Conservation (phyloP, 1,140 invertebrate genomes). For the Zaprionus camerounensis region DNA sequence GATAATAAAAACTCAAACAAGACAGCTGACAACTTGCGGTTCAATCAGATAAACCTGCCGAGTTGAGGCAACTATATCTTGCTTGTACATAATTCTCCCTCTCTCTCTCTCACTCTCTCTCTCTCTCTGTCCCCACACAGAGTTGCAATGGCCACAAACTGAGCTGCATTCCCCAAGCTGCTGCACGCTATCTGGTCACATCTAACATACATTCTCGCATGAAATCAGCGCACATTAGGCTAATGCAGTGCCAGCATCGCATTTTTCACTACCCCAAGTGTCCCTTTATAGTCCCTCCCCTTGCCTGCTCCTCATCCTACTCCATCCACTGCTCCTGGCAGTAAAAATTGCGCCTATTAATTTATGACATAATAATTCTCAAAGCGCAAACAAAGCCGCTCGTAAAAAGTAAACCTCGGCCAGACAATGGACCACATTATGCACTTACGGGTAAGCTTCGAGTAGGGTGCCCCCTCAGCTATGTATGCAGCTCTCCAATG, state of each 20-base stretch:
- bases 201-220: constrained; percentile 54
- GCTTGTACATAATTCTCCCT: not conserved
- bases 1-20: constrained; percentile 5
- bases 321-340: constrained; percentile 2
- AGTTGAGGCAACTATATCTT: not conserved
- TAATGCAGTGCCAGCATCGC: constrained; percentile 64
- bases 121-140: not conserved
- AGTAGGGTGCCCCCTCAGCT: constrained; percentile 50
- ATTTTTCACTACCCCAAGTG: constrained; percentile 67
- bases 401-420: constrained; percentile 60
- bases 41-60: not conserved
- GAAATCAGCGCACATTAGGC: constrained; percentile 57
- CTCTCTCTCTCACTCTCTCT: not conserved
- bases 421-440: constrained; percentile 73
- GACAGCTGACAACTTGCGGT: not conserved
- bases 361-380: constrained; percentile 82
- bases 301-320: constrained; percentile 1
- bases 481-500: not conserved
- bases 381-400: constrained; percentile 81
- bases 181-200: constrained; percentile 42
- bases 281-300: constrained; percentile 44
- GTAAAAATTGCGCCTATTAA: constrained; percentile 80
- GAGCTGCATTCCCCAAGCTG: constrained; percentile 2
- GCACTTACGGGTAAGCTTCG: constrained; percentile 43
- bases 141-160: not conserved